Conservation (phyloP, 2,888 invertebrate genomes). For the Scotopteryx bipunctaria region DNA sequence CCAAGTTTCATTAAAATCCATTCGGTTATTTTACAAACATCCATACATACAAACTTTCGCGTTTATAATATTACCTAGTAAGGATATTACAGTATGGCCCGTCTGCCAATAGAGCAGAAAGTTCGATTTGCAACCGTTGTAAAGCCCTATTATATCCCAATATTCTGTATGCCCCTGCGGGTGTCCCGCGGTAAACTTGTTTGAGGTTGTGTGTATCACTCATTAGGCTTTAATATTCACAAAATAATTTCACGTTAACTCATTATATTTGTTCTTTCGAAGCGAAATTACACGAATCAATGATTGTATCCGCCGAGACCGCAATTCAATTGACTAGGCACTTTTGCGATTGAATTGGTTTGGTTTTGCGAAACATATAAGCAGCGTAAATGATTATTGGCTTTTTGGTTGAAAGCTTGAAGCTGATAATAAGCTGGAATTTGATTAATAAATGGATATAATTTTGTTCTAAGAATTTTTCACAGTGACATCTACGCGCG, state of each 20-base stretch:
- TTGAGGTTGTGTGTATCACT: constrained; percentile 17
- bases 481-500: no score
- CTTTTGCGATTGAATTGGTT: constrained; percentile 48
- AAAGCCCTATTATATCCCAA: neutral
- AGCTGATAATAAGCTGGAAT: neutral
- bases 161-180: neutral
- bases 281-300: constrained; percentile 48
- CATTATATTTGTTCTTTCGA: constrained; percentile 29
- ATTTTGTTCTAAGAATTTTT: no score
- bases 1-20: no score
- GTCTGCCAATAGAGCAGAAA: no score
- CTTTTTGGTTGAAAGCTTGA: constrained; percentile 32
- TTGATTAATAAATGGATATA: neutral
- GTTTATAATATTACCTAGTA: no score
- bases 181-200: no score
- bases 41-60: no score
- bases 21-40: no score
- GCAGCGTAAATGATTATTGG: constrained; percentile 33
- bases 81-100: no score
- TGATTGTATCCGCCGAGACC: constrained; percentile 49
- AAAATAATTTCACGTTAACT: constrained; percentile 30
- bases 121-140: neutral
- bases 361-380: constrained; percentile 35
- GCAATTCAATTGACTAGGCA: constrained; percentile 51
- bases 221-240: constrained; percentile 11